Evolutionary conservation across 2,797 vertebrate genomes (phyloP), one percentile per base, ranked within the genome.

Genomic region (Crenichthys baileyi): DNA sequence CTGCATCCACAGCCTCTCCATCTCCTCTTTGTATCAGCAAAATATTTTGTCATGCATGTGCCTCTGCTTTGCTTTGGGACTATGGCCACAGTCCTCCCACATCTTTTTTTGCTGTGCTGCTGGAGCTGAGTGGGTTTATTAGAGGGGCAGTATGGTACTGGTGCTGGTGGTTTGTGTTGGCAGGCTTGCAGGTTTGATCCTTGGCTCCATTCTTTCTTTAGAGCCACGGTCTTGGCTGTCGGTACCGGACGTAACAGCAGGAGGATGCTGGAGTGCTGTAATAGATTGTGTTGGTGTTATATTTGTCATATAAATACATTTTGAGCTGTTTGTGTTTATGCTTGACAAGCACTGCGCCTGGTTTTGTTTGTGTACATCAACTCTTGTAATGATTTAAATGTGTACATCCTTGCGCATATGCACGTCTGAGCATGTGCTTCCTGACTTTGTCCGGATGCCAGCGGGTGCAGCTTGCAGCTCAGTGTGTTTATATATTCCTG

Each of bases 401-500:
- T 73, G 78, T 67, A 58, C 72, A 29, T 79, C 67, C 74, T 50
- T 61, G 79, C 82, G 79, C 76, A 76, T 82, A 75, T 87, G 84
- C 79, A 65, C 82, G 84, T 61, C 36, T 68, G 82, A 89, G 85
- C 72, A 55, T 85, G 85, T 81, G 55, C 87, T 63, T 80, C 58
- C 55, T 83, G 76, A 18, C 53, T 79, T 77, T 71, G 80, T 39
- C 73, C 2, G 73, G 9, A 58, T 77, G 85, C 76, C 89, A 92
- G 88, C 88, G 70, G 86, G 89, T 85, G 85, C 85, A 92, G 90
- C 90, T 93, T 92, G 91, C 87, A 76, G 90, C 92, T 90, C 91
- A 87, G 89, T 90, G 88, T 93, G 92, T 90, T 90, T 91, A 83
- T 89, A 87, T 88, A 89, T 90, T 88, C 88, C 83, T 88, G 88